Percentiles rank a stretch among this genome's conserved stretches.
phyloP scores from a whole-genome alignment of 2,113 vertebrate genomes.

The Lontra canadensis region DNA sequence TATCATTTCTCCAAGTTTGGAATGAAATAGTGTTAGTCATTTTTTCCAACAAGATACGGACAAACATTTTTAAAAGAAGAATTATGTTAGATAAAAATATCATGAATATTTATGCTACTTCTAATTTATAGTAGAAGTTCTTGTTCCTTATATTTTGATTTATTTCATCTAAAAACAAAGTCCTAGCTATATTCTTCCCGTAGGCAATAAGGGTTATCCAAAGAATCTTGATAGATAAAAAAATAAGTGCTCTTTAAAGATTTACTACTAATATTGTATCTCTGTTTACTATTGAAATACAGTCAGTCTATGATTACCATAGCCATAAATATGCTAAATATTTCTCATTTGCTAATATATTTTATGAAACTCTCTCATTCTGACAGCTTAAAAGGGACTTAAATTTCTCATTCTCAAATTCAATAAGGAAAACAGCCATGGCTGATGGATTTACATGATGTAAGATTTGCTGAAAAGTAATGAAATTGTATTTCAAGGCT shows the following conservation, averaged over 20 bases:
- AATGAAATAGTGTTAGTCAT: neutral
- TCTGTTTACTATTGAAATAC: slow-evolving; percentile 51
- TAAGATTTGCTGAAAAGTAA: slow-evolving; percentile 53
- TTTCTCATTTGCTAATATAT: slow-evolving; percentile 60
- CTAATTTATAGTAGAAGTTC: neutral
- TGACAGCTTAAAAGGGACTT: slow-evolving; percentile 65
- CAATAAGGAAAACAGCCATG: slow-evolving; percentile 56
- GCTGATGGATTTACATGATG: slow-evolving; percentile 54
- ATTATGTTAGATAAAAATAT: neutral
- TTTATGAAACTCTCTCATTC: slow-evolving; percentile 53
- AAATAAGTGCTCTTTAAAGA: slow-evolving; percentile 22
- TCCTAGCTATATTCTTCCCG: neutral
- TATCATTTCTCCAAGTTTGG: neutral
- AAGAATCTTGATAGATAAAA: slow-evolving; percentile 24
- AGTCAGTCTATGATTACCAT: slow-evolving; percentile 1
- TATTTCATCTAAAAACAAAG: slow-evolving; percentile 28
- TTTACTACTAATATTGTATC: slow-evolving; percentile 33
- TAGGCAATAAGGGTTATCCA: neutral
- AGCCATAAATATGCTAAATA: slow-evolving; percentile 64
- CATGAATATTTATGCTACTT: slow-evolving; percentile 32
- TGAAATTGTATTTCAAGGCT: slow-evolving; percentile 48
- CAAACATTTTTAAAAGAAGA: slow-evolving; percentile 30
- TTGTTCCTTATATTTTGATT: slow-evolving; percentile 46
- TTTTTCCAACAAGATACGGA: neutral
- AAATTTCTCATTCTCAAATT: slow-evolving; percentile 58